Percentiles rank a stretch among this genome's conserved stretches.
Conservation (phyloP, 2,113 vertebrate genomes). For the Redunca redunca region DNA sequence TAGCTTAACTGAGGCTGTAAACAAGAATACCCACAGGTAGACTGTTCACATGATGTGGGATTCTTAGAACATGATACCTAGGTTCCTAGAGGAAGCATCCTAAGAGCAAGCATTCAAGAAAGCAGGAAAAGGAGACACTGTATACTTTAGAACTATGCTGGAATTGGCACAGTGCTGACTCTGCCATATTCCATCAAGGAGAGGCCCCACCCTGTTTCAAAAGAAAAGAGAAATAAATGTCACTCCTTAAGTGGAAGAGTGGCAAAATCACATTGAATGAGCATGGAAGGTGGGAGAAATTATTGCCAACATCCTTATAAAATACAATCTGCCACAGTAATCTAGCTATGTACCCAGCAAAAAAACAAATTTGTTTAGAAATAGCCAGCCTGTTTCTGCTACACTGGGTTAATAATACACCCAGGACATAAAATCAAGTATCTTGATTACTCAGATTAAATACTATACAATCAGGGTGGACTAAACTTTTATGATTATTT, state of each 20-base stretch:
- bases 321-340: not conserved
- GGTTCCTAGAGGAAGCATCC: not conserved
- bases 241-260: not conserved
- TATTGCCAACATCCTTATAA: not conserved
- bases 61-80: not conserved
- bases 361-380: not conserved
- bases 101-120: not conserved
- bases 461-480: not conserved
- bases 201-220: not conserved
- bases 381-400: not conserved
- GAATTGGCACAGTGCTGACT: not conserved
- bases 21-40: not conserved
- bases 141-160: not conserved
- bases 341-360: not conserved
- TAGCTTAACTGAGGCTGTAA: not conserved
- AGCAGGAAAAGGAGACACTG: not conserved
- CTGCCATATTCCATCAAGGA: not conserved
- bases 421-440: not conserved
- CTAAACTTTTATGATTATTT: not conserved
- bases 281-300: not conserved
- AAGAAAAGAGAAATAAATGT: not conserved
- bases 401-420: not conserved
- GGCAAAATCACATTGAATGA: not conserved
- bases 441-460: not conserved
- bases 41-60: not conserved